Evolutionary conservation across 2,797 vertebrate species (phyloP), one percentile per base, ranked within the genome.

Genomic region (Fistularia tabacaria): DNA sequence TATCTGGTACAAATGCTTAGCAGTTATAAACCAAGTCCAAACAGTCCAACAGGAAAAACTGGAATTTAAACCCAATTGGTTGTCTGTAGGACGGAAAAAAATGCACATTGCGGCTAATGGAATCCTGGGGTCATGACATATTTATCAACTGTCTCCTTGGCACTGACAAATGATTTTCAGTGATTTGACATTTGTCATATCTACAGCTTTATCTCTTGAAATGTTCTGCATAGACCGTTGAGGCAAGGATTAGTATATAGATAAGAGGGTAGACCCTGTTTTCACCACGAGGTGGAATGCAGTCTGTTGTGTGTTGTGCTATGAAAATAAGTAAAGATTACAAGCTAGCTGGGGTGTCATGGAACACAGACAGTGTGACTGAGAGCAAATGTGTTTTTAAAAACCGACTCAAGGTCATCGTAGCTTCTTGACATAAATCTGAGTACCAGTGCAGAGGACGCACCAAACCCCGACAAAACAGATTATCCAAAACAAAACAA

Each of bases 181-280:
- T 65, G 66, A 62, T 78, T 64, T 64, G 54, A 47, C 49, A 57
- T 64, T 68, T 49, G 46, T 57, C 39, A 11, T 57, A 65, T 82
- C 79, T 72, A 3, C 52, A 45, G 75, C 54, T 68, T 69, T 62
- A 78, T 84, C 71, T 66, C 3, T 11, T 44, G 12, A 54, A 71
- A 58, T 15, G 38, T 7, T 14, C 25, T 51, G 50, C 49, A 55
- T 47, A 65, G 54, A 62, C 49, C 48, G 62, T 14, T 38, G 25
- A 69, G 38, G 58, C 48, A 56, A 1, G 11, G 13, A 59, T 62
- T 60, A 55, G 3, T 14, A 68, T 68, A 56, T 53, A n/a, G n/a
- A n/a, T n/a, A 43, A 53, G 11, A 6, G 39, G 44, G 54, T 58
- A 53, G 25, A 56, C 36, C 6, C 6, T 38, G 37, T 53, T 66